Percentiles rank a stretch among this genome's conserved stretches.
These are phyloP conservation scores for Ischnura elegans DNA, from an alignment of 2,888 invertebrate genomes.

Conservation along the genomic window DNA sequence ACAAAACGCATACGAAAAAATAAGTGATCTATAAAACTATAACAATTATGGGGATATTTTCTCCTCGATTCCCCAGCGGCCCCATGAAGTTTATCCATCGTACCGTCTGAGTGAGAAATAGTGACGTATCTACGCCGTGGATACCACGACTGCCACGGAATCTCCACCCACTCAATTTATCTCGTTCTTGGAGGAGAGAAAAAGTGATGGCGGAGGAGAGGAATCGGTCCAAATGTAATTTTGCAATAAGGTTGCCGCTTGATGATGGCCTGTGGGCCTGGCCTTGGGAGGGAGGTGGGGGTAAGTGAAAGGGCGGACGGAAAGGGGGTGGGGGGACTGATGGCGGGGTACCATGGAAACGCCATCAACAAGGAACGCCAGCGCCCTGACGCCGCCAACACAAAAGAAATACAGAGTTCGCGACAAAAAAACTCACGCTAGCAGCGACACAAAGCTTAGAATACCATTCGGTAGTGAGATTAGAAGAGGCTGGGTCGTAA, in stretches of 20 bases:
- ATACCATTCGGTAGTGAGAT: no score
- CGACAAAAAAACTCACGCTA: neutral
- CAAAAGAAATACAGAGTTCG: neutral
- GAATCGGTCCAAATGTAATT: conserved; percentile 56
- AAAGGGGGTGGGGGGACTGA: neutral
- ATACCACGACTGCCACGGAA: neutral
- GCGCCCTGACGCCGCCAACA: neutral
- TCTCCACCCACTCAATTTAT: conserved; percentile 54
- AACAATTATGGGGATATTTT: no score
- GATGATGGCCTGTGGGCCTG: conserved; percentile 57
- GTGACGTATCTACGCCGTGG: conserved; percentile 17
- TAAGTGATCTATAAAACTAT: no score
- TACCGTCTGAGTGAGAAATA: neutral
- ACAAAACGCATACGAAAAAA: no score
- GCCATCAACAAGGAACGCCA: neutral
- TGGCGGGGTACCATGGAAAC: neutral
- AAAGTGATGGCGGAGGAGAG: neutral
- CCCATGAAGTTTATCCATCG: neutral
- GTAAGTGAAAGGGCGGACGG: neutral
- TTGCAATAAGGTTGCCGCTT: conserved; percentile 38
- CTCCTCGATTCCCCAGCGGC: neutral
- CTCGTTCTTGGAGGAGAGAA: no score
- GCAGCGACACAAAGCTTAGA: no score
- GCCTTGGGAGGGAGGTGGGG: neutral
- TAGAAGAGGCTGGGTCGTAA: no score